Conservation (phyloP, 2,113 vertebrate species). For the Dasyornis broadbenti region DNA sequence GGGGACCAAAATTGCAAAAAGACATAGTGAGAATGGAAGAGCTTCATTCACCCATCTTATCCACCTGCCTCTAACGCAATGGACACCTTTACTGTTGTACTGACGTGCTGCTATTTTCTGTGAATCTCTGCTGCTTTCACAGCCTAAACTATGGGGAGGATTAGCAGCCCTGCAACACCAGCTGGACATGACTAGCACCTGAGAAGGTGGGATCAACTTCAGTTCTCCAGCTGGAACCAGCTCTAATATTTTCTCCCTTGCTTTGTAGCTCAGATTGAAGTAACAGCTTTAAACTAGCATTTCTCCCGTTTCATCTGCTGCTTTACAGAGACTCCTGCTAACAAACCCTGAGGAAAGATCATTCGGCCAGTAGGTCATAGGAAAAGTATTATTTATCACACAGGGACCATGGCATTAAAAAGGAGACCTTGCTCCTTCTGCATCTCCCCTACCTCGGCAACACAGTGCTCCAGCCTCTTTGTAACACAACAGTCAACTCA, state of each 20-base stretch:
- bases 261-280: conserved; percentile 18
- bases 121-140: neutral
- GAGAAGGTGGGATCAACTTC: neutral
- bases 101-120: neutral
- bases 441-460: neutral
- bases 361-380: conserved; percentile 29
- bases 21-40: neutral
- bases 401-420: conserved; percentile 10
- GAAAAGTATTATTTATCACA: conserved; percentile 32
- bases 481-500: neutral
- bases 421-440: conserved; percentile 6
- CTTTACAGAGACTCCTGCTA: conserved; percentile 34
- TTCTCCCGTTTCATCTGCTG: conserved; percentile 27
- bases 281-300: conserved; percentile 28
- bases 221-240: neutral
- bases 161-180: neutral
- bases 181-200: neutral
- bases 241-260: neutral
- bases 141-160: neutral
- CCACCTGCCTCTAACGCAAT: neutral
- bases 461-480: neutral
- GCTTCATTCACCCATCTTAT: neutral
- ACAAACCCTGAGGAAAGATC: conserved; percentile 21
- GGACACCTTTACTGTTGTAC: neutral
- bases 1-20: neutral